Evolutionary conservation across 2,113 vertebrate species (phyloP).

Genomic region (Dasyurus viverrinus): DNA sequence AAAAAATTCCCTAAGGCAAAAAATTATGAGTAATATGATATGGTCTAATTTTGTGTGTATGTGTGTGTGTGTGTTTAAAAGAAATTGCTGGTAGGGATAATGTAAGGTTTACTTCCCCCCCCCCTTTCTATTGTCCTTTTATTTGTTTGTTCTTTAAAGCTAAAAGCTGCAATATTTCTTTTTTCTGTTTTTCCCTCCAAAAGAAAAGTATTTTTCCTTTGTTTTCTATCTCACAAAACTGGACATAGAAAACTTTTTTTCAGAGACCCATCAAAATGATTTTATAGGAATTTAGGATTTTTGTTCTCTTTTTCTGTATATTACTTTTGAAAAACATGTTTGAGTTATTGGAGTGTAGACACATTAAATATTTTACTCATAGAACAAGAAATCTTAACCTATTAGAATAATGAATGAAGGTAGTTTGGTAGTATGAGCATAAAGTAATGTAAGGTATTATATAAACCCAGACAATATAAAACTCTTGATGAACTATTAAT

Average conservation of each 20-base stretch:
- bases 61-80: not conserved
- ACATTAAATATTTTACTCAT: not conserved
- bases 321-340: not conserved
- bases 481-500: not conserved
- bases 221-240: conserved; percentile 29
- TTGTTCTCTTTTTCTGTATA: not conserved
- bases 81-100: conserved; percentile 15
- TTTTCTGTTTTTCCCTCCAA: conserved; percentile 41
- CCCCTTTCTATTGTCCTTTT: not conserved
- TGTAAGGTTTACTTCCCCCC: conserved; percentile 27
- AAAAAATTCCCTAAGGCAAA: conserved; percentile 6
- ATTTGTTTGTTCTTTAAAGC: conserved; percentile 50
- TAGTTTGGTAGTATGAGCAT: not conserved
- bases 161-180: not conserved
- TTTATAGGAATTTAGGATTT: not conserved
- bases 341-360: not conserved
- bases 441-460: not conserved
- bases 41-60: not conserved
- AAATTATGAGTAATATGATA: conserved; percentile 41
- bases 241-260: not conserved
- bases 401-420: not conserved
- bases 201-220: not conserved
- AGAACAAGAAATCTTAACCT: not conserved
- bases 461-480: not conserved
- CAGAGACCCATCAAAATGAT: not conserved